phyloP scores from a whole-genome alignment of 2,888 invertebrate species.

The Brachynemurus nebulosus region DNA sequence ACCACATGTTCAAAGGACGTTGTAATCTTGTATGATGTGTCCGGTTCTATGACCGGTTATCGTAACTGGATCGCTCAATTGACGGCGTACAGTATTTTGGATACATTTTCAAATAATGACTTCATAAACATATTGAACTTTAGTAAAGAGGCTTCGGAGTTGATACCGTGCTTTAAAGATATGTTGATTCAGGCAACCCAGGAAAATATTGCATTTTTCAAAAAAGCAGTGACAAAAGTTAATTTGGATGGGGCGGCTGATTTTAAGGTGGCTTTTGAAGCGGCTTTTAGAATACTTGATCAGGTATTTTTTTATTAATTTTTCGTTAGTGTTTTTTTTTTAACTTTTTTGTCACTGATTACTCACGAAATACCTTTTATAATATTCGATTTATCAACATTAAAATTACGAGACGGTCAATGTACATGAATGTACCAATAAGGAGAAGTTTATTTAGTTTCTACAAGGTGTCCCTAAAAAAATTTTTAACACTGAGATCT shows the following conservation, averaged over 20 bases:
- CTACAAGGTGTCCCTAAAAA: no score
- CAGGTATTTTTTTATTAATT: constrained; percentile 35
- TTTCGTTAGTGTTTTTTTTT: not conserved
- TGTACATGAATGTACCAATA: no score
- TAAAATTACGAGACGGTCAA: no score
- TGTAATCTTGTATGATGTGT: constrained; percentile 85
- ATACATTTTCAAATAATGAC: constrained; percentile 95
- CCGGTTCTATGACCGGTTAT: constrained; percentile 90
- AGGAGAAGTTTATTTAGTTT: no score
- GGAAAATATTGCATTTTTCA: constrained; percentile 67
- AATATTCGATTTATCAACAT: no score
- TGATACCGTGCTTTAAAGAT: constrained; percentile 74
- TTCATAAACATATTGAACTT: constrained; percentile 87
- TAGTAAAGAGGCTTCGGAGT: constrained; percentile 47
- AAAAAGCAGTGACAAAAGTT: constrained; percentile 44
- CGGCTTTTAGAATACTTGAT: constrained; percentile 70
- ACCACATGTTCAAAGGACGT: constrained; percentile 97
- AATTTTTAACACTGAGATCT: no score
- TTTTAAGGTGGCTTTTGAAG: constrained; percentile 63
- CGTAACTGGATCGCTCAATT: constrained; percentile 60
- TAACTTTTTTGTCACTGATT: no score
- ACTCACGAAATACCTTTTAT: no score
- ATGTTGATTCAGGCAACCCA: constrained; percentile 78
- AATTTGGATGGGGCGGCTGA: constrained; percentile 70
- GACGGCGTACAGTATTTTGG: constrained; percentile 77